Conservation (phyloP, 2,797 vertebrate species). For the Hoplostethus mediterraneus region DNA sequence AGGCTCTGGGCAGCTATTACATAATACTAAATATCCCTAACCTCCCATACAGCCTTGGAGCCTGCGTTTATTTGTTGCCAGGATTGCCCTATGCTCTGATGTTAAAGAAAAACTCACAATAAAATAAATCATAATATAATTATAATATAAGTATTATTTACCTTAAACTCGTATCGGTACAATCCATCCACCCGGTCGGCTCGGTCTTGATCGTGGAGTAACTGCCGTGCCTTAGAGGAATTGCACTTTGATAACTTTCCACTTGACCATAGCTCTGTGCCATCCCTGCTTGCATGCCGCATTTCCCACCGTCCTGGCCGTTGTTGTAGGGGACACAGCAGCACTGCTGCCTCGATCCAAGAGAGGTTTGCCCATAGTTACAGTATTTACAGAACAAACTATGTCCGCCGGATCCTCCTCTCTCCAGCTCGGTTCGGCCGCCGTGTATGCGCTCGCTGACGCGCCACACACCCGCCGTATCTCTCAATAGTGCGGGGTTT, state of each 20-base stretch:
- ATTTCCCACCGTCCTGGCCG: conserved; percentile 47
- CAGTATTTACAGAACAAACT: conserved; percentile 69
- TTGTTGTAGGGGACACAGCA: conserved; percentile 63
- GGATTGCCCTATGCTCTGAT: neutral
- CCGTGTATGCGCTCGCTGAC: conserved; percentile 53
- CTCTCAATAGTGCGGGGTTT: conserved; percentile 40
- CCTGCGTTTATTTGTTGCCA: neutral
- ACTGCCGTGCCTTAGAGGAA: conserved; percentile 51
- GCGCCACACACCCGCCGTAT: conserved; percentile 59
- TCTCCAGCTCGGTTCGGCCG: conserved; percentile 47
- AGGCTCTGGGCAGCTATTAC: too few species aligned
- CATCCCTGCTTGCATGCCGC: conserved; percentile 31
- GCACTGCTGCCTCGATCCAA: conserved; percentile 60
- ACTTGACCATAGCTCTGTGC: conserved; percentile 61
- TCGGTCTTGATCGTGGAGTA: conserved; percentile 73
- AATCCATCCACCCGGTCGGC: conserved; percentile 65
- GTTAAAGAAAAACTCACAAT: neutral
- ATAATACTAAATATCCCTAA: too few species aligned
- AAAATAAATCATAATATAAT: neutral
- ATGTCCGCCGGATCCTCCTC: conserved; percentile 23
- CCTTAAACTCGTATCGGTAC: conserved; percentile 70
- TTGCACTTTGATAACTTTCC: conserved; percentile 75
- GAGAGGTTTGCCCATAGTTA: conserved; percentile 47
- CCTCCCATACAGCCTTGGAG: too few species aligned
- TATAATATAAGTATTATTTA: conserved; percentile 32